Base-by-base conservation (phyloP, 1,140 invertebrate species). In the Gryon sp. region DNA sequence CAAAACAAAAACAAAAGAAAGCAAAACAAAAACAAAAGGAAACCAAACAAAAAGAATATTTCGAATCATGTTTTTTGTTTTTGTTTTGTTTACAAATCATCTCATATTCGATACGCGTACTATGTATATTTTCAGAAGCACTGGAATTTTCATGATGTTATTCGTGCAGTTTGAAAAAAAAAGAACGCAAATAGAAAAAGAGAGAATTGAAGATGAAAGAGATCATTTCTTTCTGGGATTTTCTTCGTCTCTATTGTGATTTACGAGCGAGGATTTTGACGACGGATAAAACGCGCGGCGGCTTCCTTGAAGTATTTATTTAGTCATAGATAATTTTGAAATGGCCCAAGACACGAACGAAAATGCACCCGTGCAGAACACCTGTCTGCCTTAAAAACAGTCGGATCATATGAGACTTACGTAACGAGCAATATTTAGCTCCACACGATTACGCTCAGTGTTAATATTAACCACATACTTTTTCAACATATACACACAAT, bases 341-440 rank as follows among this genome's bases (percentile, higher is more conserved):
- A 62, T 43, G 43, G 18, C 14, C 22, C 19, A 34, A 65, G 22
- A 45, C 55, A 46, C 57, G 59, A 28, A 41, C 69, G 74, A 76
- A 80, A 82, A 76, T 70, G 78, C 45, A 66, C 60, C 53, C 41
- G 38, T 34, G 40, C 41, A 46, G 34, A 75, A 79, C 76, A 82
- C 80, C 80, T 81, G 79, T 81, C 70, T 55, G 57, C 45, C 70
- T 45, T n/a, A 32, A 79, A 81, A 60, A 15, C 36, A 70, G 68
- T 81, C 57, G 63, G 72, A 52, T 73, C 79, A 63, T 69, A 74
- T 52, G 66, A 80, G 76, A n/a, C n/a, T 84, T 87, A 82, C 77
- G 83, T 80, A 85, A 84, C 63, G 65, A 66, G 78, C 80, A 80
- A 84, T 84, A 82, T 86, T 84, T 85, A 87, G 83, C 78, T 82